phyloP scores from a whole-genome alignment of 2,113 vertebrate genomes.

The Pangasianodon gigas region DNA sequence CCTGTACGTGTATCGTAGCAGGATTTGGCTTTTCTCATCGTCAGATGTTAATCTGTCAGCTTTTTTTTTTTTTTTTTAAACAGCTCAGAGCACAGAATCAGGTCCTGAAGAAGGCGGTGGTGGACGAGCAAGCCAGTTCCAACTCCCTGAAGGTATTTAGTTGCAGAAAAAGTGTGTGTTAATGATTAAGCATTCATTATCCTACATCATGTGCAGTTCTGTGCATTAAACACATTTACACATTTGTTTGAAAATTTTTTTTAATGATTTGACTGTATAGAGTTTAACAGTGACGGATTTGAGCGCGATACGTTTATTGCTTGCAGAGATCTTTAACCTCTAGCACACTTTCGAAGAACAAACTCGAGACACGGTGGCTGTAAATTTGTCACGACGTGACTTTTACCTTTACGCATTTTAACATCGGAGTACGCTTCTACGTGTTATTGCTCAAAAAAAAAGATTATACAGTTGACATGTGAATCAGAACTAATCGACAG shows the following conservation, averaged over 20 bases:
- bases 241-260: background rate
- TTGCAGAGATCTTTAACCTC: background rate
- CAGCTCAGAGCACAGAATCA: slow-evolving; percentile 98
- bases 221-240: background rate
- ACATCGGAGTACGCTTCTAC: no score
- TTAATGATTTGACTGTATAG: no score
- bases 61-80: slow-evolving; percentile 35
- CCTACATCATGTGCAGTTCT: background rate
- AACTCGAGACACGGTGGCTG: background rate
- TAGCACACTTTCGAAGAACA: no score
- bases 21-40: background rate
- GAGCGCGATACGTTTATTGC: background rate
- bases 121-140: slow-evolving; percentile 93
- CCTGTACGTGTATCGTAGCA: background rate
- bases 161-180: background rate
- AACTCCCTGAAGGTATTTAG: slow-evolving; percentile 85
- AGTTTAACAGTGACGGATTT: background rate
- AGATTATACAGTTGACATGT: no score
- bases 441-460: no score
- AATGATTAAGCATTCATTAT: background rate
- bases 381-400: background rate
- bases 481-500: no score
- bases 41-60: background rate
- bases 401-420: no score
- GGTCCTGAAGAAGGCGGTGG: slow-evolving; percentile 94